Conservation (phyloP, 2,113 vertebrate genomes). For the Dryoscopus gambensis region DNA sequence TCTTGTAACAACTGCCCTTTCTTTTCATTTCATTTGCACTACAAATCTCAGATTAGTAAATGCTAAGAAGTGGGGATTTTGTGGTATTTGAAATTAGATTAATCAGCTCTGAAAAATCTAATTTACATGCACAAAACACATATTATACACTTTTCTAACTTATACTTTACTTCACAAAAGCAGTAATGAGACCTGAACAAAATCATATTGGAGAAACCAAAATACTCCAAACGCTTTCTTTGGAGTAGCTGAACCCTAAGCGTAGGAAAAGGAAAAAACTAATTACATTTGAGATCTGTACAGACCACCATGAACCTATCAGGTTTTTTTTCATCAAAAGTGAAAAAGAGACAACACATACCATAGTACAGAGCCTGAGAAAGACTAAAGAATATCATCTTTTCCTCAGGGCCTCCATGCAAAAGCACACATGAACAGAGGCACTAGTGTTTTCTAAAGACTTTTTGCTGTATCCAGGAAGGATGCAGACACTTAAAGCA, state of each 20-base stretch:
- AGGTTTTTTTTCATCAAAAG: constrained; percentile 18
- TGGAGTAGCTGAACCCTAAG: not conserved
- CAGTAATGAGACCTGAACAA: not conserved
- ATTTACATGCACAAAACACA: not conserved
- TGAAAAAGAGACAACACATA: not conserved
- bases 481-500: not conserved
- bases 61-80: not conserved
- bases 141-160: not conserved
- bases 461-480: not conserved
- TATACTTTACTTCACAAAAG: not conserved
- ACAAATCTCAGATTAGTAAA: not conserved
- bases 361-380: not conserved
- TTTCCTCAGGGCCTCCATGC: not conserved
- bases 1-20: not conserved
- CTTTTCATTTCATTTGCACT: not conserved
- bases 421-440: not conserved
- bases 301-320: not conserved
- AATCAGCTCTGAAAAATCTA: not conserved
- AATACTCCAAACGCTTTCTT: not conserved
- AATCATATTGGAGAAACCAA: not conserved
- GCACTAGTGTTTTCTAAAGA: not conserved
- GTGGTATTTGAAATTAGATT: not conserved
- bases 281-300: constrained; percentile 38
- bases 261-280: not conserved
- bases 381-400: not conserved